Conservation (phyloP, 2,113 vertebrate genomes). For the Alectura lathami region DNA sequence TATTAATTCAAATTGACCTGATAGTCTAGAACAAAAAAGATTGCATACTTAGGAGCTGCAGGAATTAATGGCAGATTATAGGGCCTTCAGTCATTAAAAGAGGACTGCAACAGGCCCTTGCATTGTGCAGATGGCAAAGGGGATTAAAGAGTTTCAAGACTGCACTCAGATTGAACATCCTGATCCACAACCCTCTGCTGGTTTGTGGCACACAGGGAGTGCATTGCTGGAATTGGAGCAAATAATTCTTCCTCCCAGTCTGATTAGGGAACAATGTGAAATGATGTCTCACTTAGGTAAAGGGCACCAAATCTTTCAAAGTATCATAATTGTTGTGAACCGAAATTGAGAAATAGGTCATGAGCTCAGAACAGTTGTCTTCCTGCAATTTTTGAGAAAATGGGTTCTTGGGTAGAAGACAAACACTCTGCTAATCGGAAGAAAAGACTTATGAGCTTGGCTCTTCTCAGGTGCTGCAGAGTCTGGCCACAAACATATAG, state of each 20-base stretch:
- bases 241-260: background rate
- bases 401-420: background rate
- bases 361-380: background rate
- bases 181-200: background rate
- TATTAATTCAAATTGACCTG: background rate
- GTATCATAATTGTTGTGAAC: background rate
- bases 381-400: background rate
- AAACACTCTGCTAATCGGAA: background rate
- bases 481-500: background rate
- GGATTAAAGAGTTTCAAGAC: background rate
- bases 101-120: background rate
- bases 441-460: background rate
- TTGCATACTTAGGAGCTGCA: background rate
- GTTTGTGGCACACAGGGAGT: background rate
- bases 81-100: background rate
- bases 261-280: background rate
- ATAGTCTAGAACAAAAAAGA: background rate
- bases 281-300: background rate
- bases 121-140: background rate
- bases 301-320: background rate
- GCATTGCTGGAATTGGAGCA: background rate
- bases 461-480: background rate
- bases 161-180: background rate
- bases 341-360: background rate
- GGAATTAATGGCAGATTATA: background rate